Evolutionary conservation across 2,888 invertebrate species (phyloP).

Genomic region (Nomada fucata): DNA sequence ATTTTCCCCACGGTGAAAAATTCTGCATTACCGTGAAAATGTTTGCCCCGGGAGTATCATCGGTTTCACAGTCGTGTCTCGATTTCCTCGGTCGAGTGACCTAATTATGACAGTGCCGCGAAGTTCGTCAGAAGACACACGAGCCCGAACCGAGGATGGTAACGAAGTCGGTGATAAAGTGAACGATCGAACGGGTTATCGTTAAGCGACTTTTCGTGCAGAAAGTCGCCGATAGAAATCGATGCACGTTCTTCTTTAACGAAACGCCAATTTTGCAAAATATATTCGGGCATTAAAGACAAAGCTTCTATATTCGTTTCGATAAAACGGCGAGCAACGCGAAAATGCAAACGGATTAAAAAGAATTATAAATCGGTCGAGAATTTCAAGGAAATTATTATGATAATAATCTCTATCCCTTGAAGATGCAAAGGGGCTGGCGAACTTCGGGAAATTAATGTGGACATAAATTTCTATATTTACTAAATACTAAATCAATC

Average conservation of each 20-base stretch:
- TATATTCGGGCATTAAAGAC: too few relatives aligned
- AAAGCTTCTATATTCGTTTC: neutral
- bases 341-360: neutral
- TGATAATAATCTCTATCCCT: too few relatives aligned
- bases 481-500: too few relatives aligned
- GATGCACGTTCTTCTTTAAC: neutral
- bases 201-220: conserved; percentile 25
- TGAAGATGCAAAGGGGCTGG: too few relatives aligned
- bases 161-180: conserved; percentile 14
- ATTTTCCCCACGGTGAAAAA: conserved; percentile 1
- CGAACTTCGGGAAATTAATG: too few relatives aligned
- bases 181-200: conserved; percentile 30
- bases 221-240: neutral
- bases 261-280: neutral
- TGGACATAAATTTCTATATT: too few relatives aligned
- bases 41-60: conserved; percentile 49
- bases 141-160: conserved; percentile 19
- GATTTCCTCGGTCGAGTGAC: conserved; percentile 50
- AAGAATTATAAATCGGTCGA: neutral
- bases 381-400: too few relatives aligned
- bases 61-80: conserved; percentile 37
- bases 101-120: conserved; percentile 43
- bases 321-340: neutral
- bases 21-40: conserved; percentile 32
- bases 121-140: conserved; percentile 45